A percentile compares a stretch with the other conserved stretches of the same genome.
These are phyloP conservation scores for Styela clava DNA, from an alignment of 23 tunicate genomes.

Conservation along the genomic window DNA sequence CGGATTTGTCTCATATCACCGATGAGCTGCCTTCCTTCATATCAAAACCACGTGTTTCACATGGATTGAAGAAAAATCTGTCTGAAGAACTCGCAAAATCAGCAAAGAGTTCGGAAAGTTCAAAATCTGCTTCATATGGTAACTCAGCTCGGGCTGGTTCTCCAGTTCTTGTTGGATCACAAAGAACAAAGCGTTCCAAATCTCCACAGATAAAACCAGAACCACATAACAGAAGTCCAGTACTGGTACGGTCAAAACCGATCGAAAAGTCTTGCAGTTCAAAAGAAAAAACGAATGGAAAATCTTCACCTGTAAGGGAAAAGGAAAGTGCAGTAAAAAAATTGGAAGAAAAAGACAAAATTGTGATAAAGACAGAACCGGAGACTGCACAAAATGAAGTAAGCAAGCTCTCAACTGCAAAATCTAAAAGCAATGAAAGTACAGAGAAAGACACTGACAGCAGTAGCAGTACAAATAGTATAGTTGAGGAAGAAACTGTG, in stretches of 20 bases:
- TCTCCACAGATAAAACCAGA: background rate
- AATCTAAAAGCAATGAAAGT: no score
- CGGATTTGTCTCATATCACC: background rate
- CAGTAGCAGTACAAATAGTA: background rate
- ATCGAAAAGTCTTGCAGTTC: background rate
- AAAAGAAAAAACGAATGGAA: background rate
- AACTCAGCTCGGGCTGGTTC: background rate
- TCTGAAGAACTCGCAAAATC: constrained; percentile 10
- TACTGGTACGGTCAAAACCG: background rate
- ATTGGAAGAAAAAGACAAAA: background rate
- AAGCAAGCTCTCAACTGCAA: background rate
- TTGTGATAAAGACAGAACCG: background rate
- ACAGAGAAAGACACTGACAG: background rate
- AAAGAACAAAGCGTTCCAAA: background rate
- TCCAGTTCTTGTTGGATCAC: background rate
- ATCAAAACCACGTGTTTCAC: background rate
- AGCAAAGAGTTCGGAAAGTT: background rate
- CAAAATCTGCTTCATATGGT: background rate
- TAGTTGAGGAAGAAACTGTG: background rate
- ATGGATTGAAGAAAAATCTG: constrained; percentile 1
- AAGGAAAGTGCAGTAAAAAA: background rate
- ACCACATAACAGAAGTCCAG: background rate
- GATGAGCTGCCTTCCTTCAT: constrained; percentile 15
- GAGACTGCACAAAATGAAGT: background rate
- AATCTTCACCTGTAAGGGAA: background rate